Conservation (phyloP, 2,113 vertebrate species). For the Coptodon bakossiorum region DNA sequence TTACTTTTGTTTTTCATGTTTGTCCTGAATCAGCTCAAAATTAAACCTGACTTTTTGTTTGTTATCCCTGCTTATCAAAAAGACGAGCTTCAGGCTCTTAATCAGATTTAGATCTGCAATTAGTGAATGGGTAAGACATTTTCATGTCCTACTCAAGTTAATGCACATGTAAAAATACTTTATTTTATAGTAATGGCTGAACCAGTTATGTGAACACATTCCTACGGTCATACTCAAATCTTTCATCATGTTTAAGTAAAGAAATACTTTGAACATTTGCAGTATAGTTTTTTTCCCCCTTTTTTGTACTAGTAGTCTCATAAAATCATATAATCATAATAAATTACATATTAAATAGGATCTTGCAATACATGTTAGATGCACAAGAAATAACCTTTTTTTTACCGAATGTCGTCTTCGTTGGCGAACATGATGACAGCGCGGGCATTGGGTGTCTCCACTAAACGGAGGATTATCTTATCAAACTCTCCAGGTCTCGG, state of each 20-base stretch:
- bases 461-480: constrained; percentile 86
- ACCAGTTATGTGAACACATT: neutral
- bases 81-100: neutral
- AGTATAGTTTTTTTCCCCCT: neutral
- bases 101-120: neutral
- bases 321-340: neutral
- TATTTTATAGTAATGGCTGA: neutral
- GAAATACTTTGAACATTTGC: neutral
- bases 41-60: neutral
- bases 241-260: neutral
- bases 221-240: neutral
- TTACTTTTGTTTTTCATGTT: neutral
- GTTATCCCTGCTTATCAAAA: neutral
- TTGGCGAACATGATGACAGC: constrained; percentile 94
- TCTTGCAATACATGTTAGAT: neutral
- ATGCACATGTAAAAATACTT: neutral
- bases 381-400: neutral
- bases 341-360: neutral
- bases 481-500: constrained; percentile 90
- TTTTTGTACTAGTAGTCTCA: neutral
- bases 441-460: constrained; percentile 92
- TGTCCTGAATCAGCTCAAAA: neutral
- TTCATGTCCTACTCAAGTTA: neutral
- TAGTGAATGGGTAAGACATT: neutral
- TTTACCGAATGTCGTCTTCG: constrained; percentile 93